phyloP scores from a whole-genome alignment of 1,140 invertebrate genomes.

The Laupala kohalensis region DNA sequence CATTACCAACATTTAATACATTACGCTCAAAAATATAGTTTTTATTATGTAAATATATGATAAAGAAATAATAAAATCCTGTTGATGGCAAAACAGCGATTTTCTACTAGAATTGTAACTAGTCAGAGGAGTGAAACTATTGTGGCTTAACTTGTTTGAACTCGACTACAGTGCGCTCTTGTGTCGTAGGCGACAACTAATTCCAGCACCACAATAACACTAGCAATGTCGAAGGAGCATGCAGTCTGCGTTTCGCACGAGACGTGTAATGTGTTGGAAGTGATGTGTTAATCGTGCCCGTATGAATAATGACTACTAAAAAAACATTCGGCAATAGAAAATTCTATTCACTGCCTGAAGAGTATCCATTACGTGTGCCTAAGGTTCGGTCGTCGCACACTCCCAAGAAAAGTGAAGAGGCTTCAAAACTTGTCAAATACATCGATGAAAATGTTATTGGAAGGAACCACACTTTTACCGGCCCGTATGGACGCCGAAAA shows the following conservation, averaged over 20 bases:
- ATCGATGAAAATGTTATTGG: conserved; percentile 70
- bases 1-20: too few species aligned
- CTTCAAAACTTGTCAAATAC: conserved; percentile 54
- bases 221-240: background rate
- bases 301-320: conserved; percentile 23
- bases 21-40: too few species aligned
- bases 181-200: too few species aligned
- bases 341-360: conserved; percentile 33
- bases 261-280: background rate
- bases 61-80: too few species aligned
- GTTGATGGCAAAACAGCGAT: too few species aligned
- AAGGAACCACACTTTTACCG: conserved; percentile 59
- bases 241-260: background rate
- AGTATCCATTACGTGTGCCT: conserved; percentile 24
- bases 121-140: too few species aligned
- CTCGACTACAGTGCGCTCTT: too few species aligned
- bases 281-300: background rate
- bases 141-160: too few species aligned
- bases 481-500: conserved; percentile 68
- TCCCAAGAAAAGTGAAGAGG: conserved; percentile 45
- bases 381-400: conserved; percentile 18
- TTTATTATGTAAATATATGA: too few species aligned
- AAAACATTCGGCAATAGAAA: conserved; percentile 35
- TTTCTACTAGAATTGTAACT: too few species aligned
- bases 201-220: background rate